These are phyloP conservation scores for Hydrolagus affinis DNA, from an alignment of 2,113 vertebrate species.

Conservation along the genomic window DNA sequence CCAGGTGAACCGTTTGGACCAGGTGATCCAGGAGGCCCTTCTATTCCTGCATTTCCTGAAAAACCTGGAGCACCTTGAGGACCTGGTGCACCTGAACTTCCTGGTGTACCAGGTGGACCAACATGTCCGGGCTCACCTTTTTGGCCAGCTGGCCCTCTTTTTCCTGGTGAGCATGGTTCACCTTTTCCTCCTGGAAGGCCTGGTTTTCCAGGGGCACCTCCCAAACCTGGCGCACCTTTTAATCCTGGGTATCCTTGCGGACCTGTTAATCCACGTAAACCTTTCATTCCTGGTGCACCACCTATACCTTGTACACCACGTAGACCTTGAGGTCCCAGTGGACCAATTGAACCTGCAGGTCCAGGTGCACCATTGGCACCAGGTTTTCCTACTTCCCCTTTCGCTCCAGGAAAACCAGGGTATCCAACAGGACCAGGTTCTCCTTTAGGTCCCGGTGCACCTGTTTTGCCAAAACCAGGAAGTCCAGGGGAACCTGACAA, in stretches of 20 bases:
- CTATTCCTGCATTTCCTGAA: not conserved
- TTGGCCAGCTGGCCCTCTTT: conserved; percentile 67
- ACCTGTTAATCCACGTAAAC: conserved; percentile 53
- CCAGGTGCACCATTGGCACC: conserved; percentile 63
- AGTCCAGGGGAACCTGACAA: conserved; percentile 57
- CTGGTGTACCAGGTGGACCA: conserved; percentile 71
- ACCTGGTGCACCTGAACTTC: conserved; percentile 42
- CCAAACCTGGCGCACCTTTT: conserved; percentile 62
- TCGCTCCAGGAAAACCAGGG: conserved; percentile 55
- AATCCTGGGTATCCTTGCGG: conserved; percentile 55
- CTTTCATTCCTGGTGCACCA: conserved; percentile 62
- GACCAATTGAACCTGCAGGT: conserved; percentile 52
- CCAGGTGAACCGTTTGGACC: conserved; percentile 44
- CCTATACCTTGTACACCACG: conserved; percentile 55
- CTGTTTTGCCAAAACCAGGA: conserved; percentile 66
- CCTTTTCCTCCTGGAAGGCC: conserved; percentile 82
- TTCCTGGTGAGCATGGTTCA: conserved; percentile 68
- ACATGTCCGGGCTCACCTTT: conserved; percentile 73
- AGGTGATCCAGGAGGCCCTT: not conserved
- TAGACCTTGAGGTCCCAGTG: conserved; percentile 55
- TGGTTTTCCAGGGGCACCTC: conserved; percentile 68
- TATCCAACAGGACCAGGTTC: conserved; percentile 54
- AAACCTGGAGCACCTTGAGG: conserved; percentile 24
- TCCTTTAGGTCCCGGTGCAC: conserved; percentile 59
- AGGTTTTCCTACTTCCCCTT: conserved; percentile 58